Base-by-base conservation (phyloP, 37 sponge, comb jelly and placozoan genomes). In the Lycopodina hypogea region DNA sequence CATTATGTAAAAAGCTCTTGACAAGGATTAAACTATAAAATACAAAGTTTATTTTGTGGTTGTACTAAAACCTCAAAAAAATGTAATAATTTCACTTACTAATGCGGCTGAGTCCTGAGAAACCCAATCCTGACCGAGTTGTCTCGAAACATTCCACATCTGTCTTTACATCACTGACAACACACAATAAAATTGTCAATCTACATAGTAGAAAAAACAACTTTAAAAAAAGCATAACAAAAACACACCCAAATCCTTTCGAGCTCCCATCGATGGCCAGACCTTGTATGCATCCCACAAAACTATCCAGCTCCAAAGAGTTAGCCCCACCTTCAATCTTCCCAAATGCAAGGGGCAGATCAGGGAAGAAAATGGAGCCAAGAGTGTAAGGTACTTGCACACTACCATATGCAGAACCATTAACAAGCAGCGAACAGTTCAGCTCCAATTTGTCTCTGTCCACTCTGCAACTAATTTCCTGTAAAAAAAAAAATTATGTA, bases 301-400 rank as follows among this genome's bases (percentile, higher is more conserved):
- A 84, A 29, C 85, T 69, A 4, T 76, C 35, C 21, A 77, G n/a
- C 77, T 84, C 78, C n/a, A n/a, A n/a, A n/a, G n/a, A n/a, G 19
- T 69, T 62, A 12, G 17, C 21, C 7, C 18, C 17, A 23, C 65
- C 59, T 30, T 21, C 33, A 3, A 33, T 72, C 55, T 41, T 72
- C 18, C 82, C 82, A 42, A 81, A 51, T 30, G 23, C 23, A 45
- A 81, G 52, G 30, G 82, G 82, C n/a, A 73, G 53, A 41, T 39
- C n/a, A 17, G 82, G 82, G 55, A 29, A 42, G 56, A 81, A 81
- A 3, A 73, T 3, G 14, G 50, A 11, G 64, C 0, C 19, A 0
- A 2, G 8, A 22, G 37, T 64, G 29, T 37, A 68, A 18, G 51
- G 37, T 0, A 45, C 48, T 45, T 77, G 50, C 8, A 62, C 33